A percentile compares a stretch with the other conserved stretches of the same genome.
Evolutionary conservation across 2,797 vertebrate species (phyloP).

Genomic region (Macropodus opercularis): DNA sequence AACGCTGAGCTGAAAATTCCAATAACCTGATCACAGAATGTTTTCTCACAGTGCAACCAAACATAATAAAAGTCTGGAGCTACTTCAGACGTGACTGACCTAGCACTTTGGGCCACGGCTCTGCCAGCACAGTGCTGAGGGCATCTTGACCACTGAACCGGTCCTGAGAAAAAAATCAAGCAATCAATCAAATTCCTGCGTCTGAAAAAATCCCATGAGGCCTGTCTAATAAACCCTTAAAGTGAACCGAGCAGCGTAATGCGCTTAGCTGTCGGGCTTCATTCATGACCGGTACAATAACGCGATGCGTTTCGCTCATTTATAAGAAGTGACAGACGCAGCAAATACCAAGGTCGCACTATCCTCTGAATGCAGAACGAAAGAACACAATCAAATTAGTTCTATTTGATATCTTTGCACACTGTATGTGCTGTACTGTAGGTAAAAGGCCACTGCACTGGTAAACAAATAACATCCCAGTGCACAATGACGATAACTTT

Average conservation of each 20-base stretch:
- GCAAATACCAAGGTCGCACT: conserved; percentile 13
- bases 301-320: conserved; percentile 8
- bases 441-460: not conserved
- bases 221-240: conserved; percentile 3
- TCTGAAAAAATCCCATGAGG: conserved; percentile 21
- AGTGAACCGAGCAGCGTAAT: conserved; percentile 3
- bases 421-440: not conserved
- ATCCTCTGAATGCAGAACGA: not conserved
- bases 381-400: not conserved
- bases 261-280: conserved; percentile 3
- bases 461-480: not conserved
- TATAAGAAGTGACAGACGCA: not conserved
- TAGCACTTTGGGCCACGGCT: conserved; percentile 8
- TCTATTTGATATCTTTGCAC: not conserved
- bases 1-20: not conserved
- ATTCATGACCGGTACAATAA: conserved; percentile 4
- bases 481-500: too few relatives aligned
- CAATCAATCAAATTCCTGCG: conserved; percentile 27
- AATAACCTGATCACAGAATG: not conserved
- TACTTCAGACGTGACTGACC: conserved; percentile 20
- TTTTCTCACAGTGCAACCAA: conserved; percentile 1
- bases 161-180: conserved; percentile 35
- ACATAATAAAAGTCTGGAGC: not conserved
- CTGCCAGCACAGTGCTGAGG: conserved; percentile 13
- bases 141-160: conserved; percentile 17